phyloP scores from a whole-genome alignment of 2,888 invertebrate genomes.

The Melinaea marsaeus region DNA sequence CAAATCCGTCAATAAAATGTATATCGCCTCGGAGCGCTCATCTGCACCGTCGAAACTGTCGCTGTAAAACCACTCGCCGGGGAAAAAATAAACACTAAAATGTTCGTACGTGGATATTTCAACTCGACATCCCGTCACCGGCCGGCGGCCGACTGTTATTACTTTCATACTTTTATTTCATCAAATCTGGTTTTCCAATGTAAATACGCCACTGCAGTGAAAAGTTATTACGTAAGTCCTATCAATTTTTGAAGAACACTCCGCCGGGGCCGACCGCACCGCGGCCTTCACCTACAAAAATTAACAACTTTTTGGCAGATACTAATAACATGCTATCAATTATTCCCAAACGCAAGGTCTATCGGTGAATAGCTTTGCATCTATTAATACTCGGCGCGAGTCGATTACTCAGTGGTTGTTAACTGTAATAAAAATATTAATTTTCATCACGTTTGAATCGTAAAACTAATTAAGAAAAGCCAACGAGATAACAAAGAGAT shows the following conservation, averaged over 20 bases:
- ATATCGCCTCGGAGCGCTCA: not conserved
- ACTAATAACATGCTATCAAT: slow-evolving; percentile 29
- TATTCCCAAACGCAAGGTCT: slow-evolving; percentile 11
- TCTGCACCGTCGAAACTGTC: not conserved
- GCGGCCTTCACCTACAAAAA: slow-evolving; percentile 30
- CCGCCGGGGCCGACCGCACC: slow-evolving; percentile 17
- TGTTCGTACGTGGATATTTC: not conserved
- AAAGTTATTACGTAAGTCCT: slow-evolving; percentile 18
- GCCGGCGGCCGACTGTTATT: not conserved
- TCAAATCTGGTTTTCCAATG: slow-evolving; percentile 8
- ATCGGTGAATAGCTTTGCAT: not conserved
- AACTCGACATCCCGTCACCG: not conserved
- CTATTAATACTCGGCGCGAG: too few species aligned
- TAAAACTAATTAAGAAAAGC: not conserved
- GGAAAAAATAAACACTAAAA: slow-evolving; percentile 4
- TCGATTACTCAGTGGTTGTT: too few species aligned
- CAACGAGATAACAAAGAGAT: not conserved
- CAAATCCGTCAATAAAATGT: not conserved
- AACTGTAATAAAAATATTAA: too few species aligned
- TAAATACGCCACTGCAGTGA: slow-evolving; percentile 20
- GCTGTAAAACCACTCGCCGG: slow-evolving; percentile 1
- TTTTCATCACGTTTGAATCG: too few species aligned
- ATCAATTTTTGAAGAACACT: slow-evolving; percentile 27
- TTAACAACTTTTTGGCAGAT: slow-evolving; percentile 30
- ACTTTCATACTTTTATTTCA: slow-evolving; percentile 3